phyloP scores from a whole-genome alignment of 1,140 invertebrate species.

The Pseudomyrmex flavicornis region DNA sequence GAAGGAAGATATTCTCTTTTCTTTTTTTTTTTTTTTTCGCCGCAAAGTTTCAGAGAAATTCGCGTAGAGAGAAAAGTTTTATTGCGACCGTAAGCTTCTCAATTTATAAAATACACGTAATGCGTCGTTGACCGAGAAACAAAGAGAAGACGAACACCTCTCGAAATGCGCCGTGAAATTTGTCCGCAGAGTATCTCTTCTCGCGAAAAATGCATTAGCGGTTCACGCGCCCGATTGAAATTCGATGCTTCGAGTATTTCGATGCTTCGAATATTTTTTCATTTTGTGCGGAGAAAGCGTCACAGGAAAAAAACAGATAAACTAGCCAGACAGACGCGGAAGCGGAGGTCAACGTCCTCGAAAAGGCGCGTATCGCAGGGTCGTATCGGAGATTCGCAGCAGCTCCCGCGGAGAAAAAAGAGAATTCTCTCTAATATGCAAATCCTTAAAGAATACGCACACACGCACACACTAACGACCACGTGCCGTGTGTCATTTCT shows the following conservation, averaged over 20 bases:
- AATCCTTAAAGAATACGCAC: too few species aligned
- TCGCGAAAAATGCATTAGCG: conserved; percentile 42
- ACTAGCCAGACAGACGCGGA: conserved; percentile 58
- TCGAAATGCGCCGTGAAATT: conserved; percentile 30
- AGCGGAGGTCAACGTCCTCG: conserved; percentile 69
- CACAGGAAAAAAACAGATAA: conserved; percentile 45
- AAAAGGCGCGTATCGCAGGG: conserved; percentile 71
- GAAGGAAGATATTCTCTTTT: too few species aligned
- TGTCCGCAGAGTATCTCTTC: neutral
- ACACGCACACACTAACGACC: neutral
- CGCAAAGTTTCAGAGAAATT: too few species aligned
- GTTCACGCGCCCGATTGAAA: conserved; percentile 33
- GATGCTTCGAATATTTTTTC: too few species aligned
- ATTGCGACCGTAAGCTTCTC: too few species aligned
- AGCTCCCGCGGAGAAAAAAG: neutral
- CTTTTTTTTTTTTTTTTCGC: too few species aligned
- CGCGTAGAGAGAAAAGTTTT: too few species aligned
- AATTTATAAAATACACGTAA: too few species aligned
- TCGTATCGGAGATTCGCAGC: conserved; percentile 49
- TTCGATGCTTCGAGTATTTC: conserved; percentile 41
- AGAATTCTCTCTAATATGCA: too few species aligned
- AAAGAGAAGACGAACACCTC: neutral
- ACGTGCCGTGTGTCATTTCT: neutral
- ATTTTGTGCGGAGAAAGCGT: conserved; percentile 7
- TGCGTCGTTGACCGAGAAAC: neutral